Percentiles rank a stretch among this genome's conserved stretches.
phyloP scores from a whole-genome alignment of 2,888 invertebrate species.

The Eilema depressum region DNA sequence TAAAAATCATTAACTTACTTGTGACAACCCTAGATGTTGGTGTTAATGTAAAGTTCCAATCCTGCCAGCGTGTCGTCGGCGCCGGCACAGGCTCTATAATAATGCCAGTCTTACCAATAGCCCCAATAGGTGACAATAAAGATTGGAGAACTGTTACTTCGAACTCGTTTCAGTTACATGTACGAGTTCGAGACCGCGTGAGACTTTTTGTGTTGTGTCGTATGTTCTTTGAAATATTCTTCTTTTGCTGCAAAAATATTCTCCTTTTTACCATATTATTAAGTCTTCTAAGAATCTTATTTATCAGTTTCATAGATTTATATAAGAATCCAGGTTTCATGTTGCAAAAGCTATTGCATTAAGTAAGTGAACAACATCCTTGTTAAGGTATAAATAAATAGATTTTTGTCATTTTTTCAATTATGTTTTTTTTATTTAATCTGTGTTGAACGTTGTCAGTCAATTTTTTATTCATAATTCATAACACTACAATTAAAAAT shows the following conservation, averaged over 20 bases:
- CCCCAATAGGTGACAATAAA: conserved; percentile 51
- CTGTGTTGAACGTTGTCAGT: too few species aligned
- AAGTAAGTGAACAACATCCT: too few species aligned
- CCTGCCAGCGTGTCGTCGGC: conserved; percentile 32
- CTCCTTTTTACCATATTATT: background rate
- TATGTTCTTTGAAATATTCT: background rate
- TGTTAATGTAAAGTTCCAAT: conserved; percentile 47
- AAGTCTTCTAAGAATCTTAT: background rate
- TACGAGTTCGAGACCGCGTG: conserved; percentile 21
- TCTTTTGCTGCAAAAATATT: background rate
- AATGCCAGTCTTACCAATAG: conserved; percentile 46
- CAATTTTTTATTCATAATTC: too few species aligned
- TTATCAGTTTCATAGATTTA: background rate
- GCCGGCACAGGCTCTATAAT: conserved; percentile 40
- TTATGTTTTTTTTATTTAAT: too few species aligned
- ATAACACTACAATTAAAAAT: too few species aligned
- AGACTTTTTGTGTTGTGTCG: conserved; percentile 26
- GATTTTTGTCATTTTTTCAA: too few species aligned
- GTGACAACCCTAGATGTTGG: conserved; percentile 46
- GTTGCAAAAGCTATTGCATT: too few species aligned
- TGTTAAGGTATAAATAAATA: too few species aligned
- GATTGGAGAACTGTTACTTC: conserved; percentile 42
- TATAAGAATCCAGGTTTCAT: too few species aligned
- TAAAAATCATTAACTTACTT: background rate
- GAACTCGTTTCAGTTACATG: conserved; percentile 31